phyloP scores from a whole-genome alignment of 2,797 vertebrate genomes.

The Hippoglossus hippoglossus region DNA sequence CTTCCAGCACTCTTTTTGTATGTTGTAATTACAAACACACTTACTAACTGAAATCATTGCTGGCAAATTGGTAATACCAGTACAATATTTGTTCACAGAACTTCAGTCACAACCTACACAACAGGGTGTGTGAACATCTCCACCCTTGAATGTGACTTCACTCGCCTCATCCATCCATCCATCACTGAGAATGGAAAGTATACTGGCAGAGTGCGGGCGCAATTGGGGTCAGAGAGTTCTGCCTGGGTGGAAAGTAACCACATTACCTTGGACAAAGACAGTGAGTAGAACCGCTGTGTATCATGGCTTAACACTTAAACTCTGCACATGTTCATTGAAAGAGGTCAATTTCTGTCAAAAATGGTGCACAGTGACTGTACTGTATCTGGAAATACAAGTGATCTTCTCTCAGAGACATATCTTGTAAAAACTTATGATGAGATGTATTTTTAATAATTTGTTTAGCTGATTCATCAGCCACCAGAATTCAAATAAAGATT shows the following conservation, averaged over 20 bases:
- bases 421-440: background rate
- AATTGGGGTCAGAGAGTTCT: conserved; percentile 53
- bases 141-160: conserved; percentile 68
- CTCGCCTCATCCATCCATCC: rapidly evolving
- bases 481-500: too few species aligned
- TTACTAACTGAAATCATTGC: background rate
- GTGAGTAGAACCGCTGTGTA: conserved; percentile 62
- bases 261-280: conserved; percentile 51
- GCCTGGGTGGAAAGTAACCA: conserved; percentile 62
- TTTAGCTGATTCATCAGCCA: background rate
- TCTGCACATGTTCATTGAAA: too few species aligned
- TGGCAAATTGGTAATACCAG: background rate
- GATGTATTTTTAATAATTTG: background rate
- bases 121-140: conserved; percentile 54
- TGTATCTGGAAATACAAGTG: background rate
- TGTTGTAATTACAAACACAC: background rate
- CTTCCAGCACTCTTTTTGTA: too few species aligned
- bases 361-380: background rate
- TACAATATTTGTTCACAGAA: conserved; percentile 36
- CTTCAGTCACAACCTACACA: rapidly evolving
- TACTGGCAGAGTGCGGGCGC: conserved; percentile 48
- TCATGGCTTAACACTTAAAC: too few species aligned
- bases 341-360: background rate
- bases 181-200: conserved; percentile 58
- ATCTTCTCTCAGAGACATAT: background rate